Evolutionary conservation across 2,888 invertebrate species (phyloP).

Genomic region (Oegoconia quadripuncta): DNA sequence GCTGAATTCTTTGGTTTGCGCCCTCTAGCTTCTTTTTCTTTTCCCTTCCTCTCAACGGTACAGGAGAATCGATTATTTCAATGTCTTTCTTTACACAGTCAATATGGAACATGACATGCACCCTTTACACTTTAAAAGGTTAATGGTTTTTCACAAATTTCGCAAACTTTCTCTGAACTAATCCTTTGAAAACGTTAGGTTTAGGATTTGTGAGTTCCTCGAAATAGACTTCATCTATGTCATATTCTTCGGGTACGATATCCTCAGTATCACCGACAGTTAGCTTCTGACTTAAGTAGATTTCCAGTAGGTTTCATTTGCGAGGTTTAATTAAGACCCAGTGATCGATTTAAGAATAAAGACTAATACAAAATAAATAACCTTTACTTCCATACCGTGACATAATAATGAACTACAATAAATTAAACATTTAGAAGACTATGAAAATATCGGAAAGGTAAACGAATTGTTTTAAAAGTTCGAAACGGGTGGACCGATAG

Average conservation of each 20-base stretch:
- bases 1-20: slow-evolving; percentile 41
- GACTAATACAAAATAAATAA: too few relatives aligned
- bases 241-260: slow-evolving; percentile 22
- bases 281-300: neutral
- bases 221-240: slow-evolving; percentile 63
- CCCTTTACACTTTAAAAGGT: slow-evolving; percentile 87
- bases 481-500: too few relatives aligned
- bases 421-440: too few relatives aligned
- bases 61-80: slow-evolving; percentile 33
- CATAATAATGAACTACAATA: too few relatives aligned
- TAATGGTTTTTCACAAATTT: slow-evolving; percentile 84
- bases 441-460: too few relatives aligned
- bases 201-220: slow-evolving; percentile 63
- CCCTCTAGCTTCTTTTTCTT: slow-evolving; percentile 49
- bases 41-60: slow-evolving; percentile 46
- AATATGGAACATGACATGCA: slow-evolving; percentile 86
- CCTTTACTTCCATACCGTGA: too few relatives aligned
- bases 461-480: too few relatives aligned
- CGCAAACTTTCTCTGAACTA: slow-evolving; percentile 87
- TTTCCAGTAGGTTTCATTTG: neutral
- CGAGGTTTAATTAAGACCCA: too few relatives aligned
- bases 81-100: slow-evolving; percentile 78
- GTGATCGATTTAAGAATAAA: too few relatives aligned
- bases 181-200: slow-evolving; percentile 83
- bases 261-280: slow-evolving; percentile 1